Evolutionary conservation across 1,140 invertebrate genomes (phyloP).

Genomic region (Monochamus saltuarius): DNA sequence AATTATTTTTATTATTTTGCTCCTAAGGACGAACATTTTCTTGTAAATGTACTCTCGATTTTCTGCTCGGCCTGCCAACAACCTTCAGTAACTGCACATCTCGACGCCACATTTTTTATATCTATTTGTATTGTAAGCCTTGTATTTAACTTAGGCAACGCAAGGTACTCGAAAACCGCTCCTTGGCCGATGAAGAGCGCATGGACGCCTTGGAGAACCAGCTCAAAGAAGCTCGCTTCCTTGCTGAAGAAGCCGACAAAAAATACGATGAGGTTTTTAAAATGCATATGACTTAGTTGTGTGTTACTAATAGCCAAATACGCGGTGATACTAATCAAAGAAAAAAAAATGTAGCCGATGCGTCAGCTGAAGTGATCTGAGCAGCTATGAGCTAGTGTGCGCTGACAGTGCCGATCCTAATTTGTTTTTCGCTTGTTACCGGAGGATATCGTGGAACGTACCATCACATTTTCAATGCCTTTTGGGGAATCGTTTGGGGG

Average conservation of each 20-base stretch:
- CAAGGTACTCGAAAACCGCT: constrained; percentile 99
- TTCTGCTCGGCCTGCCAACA: too few relatives aligned
- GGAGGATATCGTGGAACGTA: constrained; percentile 18
- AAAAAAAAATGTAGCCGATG: constrained; percentile 21
- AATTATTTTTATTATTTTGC: neutral
- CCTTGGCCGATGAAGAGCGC: constrained; percentile 98
- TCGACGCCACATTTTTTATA: too few relatives aligned
- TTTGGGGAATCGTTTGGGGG: too few relatives aligned
- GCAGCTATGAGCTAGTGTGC: constrained; percentile 4
- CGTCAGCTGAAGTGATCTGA: constrained; percentile 21
- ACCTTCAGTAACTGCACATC: too few relatives aligned
- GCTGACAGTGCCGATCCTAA: neutral
- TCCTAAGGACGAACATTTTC: neutral
- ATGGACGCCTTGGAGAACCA: constrained; percentile 99
- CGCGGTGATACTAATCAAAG: neutral
- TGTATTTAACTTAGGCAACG: constrained; percentile 56
- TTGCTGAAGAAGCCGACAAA: constrained; percentile 99
- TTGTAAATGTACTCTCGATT: too few relatives aligned
- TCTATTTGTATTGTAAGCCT: constrained; percentile 2
- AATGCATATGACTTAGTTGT: constrained; percentile 30
- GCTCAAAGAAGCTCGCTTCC: constrained; percentile 98
- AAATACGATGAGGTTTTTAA: constrained; percentile 99
- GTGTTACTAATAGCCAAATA: constrained; percentile 18
- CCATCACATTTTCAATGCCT: constrained; percentile 6
- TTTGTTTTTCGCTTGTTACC: constrained; percentile 13